Evolutionary conservation across 2,888 invertebrate species (phyloP).

Genomic region (Rhagonycha lutea): DNA sequence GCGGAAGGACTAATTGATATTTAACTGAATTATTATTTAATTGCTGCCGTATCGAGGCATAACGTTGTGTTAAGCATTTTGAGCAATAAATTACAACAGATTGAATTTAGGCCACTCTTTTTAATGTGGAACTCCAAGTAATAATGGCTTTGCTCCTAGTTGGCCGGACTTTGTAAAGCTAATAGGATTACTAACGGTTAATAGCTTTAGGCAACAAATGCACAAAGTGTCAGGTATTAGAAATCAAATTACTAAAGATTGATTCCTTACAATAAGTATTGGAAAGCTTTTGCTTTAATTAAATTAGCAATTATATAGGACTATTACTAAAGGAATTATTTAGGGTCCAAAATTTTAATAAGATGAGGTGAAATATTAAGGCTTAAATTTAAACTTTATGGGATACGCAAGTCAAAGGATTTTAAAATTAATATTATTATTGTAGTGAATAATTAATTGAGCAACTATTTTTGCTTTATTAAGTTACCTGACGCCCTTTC

Average conservation of each 20-base stretch:
- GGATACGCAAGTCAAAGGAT: too few species aligned
- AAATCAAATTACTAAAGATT: conserved; percentile 27
- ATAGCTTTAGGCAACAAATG: conserved; percentile 25
- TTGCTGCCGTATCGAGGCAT: not conserved
- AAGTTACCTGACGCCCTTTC: too few species aligned
- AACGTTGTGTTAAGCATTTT: conserved; percentile 17
- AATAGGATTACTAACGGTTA: conserved; percentile 28
- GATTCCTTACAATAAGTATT: conserved; percentile 3
- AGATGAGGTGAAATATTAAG: too few species aligned
- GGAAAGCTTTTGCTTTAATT: not conserved
- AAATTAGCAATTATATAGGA: not conserved
- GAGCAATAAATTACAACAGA: conserved; percentile 19
- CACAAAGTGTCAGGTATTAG: conserved; percentile 25
- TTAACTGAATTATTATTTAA: not conserved
- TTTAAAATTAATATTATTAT: too few species aligned
- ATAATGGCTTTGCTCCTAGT: conserved; percentile 29
- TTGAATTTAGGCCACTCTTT: conserved; percentile 20
- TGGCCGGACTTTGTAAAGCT: conserved; percentile 28
- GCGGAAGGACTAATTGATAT: too few species aligned
- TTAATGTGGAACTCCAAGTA: conserved; percentile 9
- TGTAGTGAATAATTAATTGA: too few species aligned
- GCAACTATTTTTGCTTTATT: too few species aligned
- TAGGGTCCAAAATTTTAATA: not conserved
- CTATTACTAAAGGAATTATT: not conserved
- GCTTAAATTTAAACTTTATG: too few species aligned